Percentiles rank a stretch among this genome's conserved stretches.
phyloP scores from a whole-genome alignment of 2,888 invertebrate genomes.

The Mimumesa dahlbomi region DNA sequence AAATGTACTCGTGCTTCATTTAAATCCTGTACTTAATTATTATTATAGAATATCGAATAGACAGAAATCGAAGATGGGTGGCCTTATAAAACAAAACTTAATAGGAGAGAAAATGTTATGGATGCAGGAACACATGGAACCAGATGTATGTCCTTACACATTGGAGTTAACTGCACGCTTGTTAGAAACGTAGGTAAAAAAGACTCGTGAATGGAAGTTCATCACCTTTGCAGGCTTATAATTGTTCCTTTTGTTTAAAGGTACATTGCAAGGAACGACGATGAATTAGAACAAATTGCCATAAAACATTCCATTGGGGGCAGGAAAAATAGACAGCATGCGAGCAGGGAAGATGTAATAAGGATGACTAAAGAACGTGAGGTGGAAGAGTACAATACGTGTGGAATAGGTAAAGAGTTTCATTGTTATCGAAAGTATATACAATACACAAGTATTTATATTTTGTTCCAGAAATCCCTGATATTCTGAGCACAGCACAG shows the following conservation, averaged over 20 bases:
- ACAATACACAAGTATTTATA: too few relatives aligned
- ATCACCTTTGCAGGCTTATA: background rate
- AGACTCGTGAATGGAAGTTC: background rate
- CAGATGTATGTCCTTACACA: conserved; percentile 82
- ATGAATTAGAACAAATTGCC: conserved; percentile 89
- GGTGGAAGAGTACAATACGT: conserved; percentile 87
- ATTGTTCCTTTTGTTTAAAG: conserved; percentile 66
- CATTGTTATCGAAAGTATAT: too few relatives aligned
- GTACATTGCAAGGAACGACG: conserved; percentile 86
- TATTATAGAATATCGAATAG: conserved; percentile 81
- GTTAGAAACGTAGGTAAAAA: conserved; percentile 81
- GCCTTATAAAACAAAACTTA: conserved; percentile 87
- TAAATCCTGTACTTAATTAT: too few relatives aligned
- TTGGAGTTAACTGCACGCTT: conserved; percentile 84
- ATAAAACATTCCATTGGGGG: conserved; percentile 90
- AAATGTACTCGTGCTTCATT: too few relatives aligned
- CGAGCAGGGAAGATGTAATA: conserved; percentile 89
- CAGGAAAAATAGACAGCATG: conserved; percentile 89
- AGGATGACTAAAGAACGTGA: conserved; percentile 89
- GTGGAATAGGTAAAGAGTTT: conserved; percentile 87
- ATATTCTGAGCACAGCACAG: conserved; percentile 84
- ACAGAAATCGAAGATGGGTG: conserved; percentile 84
- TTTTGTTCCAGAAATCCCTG: conserved; percentile 85
- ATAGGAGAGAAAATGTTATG: conserved; percentile 89
- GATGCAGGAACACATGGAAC: conserved; percentile 86